Evolutionary conservation across 2,888 invertebrate species (phyloP).

Genomic region (Cryptops parisi): DNA sequence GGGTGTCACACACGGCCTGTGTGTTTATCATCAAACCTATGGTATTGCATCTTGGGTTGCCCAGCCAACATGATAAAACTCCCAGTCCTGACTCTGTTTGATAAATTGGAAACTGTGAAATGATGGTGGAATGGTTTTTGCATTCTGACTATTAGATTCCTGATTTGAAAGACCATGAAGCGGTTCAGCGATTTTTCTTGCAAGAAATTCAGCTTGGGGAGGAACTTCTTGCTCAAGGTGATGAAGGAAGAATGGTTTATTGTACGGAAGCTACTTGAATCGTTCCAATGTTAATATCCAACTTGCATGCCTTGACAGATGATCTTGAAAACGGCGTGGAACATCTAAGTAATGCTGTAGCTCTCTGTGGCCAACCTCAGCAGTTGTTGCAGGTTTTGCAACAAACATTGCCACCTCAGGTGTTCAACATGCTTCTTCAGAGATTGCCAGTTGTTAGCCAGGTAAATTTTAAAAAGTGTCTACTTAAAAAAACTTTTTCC

Average conservation of each 20-base stretch:
- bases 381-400: conserved; percentile 78
- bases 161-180: conserved; percentile 80
- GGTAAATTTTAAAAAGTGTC: too few relatives aligned
- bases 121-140: too few relatives aligned
- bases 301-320: conserved; percentile 28
- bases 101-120: too few relatives aligned
- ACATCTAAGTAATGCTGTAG: conserved; percentile 93
- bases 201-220: conserved; percentile 85
- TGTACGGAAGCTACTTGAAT: too few relatives aligned
- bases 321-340: conserved; percentile 82
- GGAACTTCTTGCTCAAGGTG: conserved; percentile 61
- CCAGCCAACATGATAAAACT: too few relatives aligned
- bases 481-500: too few relatives aligned
- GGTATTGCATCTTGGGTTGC: too few relatives aligned
- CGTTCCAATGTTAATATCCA: conserved; percentile 1
- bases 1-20: too few relatives aligned
- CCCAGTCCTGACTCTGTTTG: too few relatives aligned
- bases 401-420: conserved; percentile 87
- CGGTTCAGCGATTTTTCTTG: conserved; percentile 77
- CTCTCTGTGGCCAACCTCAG: conserved; percentile 88
- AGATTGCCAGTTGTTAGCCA: conserved; percentile 53
- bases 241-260: not conserved
- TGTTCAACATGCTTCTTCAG: conserved; percentile 76
- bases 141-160: conserved; percentile 54
- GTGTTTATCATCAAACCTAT: too few relatives aligned